Conservation (phyloP, 1,140 invertebrate genomes). For the Ceratosolen fusciceps region DNA sequence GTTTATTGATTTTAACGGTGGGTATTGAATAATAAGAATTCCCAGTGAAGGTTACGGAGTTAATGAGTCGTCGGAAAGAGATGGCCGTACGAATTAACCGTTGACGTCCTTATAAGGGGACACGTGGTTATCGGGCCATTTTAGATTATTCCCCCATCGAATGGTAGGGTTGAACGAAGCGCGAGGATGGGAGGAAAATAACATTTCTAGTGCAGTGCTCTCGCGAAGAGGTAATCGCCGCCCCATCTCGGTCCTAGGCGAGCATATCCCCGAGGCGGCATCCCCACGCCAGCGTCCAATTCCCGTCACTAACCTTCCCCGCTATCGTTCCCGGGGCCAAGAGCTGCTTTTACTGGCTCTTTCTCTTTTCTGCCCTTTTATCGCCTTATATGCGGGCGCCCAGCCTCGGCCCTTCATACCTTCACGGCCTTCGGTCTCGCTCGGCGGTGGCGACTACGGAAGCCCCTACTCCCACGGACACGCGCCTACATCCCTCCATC, state of each 20-base stretch:
- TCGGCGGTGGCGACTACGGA: neutral
- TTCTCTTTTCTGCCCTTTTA: constrained; percentile 30
- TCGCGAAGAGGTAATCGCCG: constrained; percentile 12
- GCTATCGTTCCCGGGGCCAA: constrained; percentile 26
- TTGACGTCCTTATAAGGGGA: neutral
- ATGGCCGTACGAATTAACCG: neutral
- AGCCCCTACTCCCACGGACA: neutral
- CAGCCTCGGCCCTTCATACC: constrained; percentile 49
- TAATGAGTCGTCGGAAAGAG: too few species aligned
- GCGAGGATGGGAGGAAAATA: neutral
- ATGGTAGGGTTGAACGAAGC: neutral
- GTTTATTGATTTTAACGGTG: too few species aligned
- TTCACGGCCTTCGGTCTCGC: constrained; percentile 38
- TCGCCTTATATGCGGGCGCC: constrained; percentile 46
- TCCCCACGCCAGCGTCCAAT: constrained; percentile 24
- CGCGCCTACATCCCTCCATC: neutral
- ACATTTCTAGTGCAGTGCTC: constrained; percentile 13
- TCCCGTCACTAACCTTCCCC: constrained; percentile 34
- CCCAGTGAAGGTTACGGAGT: neutral
- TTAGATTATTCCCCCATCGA: too few species aligned
- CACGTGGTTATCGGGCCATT: neutral
- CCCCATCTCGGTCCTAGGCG: neutral
- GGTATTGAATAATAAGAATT: too few species aligned
- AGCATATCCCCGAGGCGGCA: too few species aligned
- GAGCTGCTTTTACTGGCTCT: constrained; percentile 38